Evolutionary conservation across 2,888 invertebrate genomes (phyloP), one percentile per base, ranked within the genome.

Genomic region (Sclerodermus sp.): DNA sequence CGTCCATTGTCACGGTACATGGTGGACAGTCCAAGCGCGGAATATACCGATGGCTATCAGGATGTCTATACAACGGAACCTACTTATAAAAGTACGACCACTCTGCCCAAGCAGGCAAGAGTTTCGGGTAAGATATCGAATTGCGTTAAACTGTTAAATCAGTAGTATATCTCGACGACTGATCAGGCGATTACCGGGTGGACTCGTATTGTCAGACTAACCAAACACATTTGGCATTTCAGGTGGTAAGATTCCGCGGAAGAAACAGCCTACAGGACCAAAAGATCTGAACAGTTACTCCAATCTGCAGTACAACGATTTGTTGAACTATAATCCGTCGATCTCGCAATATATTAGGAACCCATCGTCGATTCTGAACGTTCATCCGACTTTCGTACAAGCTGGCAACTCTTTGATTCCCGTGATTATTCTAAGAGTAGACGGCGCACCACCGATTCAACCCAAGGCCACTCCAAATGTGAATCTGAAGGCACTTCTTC

Each of bases 341-440:
- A 74, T 78, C 14, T 73, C 73, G 2, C 76, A 77, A 38, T 78
- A 78, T 47, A 66, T 78, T 14, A 70, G 70, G 16, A 69, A 77
- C 58, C 77, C 77, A 0, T 59, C 75, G 2, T 76, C 77, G 0
- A 78, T 78, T 39, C 49, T 77, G 1, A 75, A 76, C 31, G 77
- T 76, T 5, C 71, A 68, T 2, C 78, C 78, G 1, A 78, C 78
- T 0, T 78, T 76, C 39, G 68, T 78, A 13, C 77, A 77, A 56
- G 68, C 74, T 9, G 77, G 77, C 0, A 70, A 67, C 49, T 77
- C 77, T 0, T 46, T 78, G 40, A 69, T 78, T 29, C 77, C 77
- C 1, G 77, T 78, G 1, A 78, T 78, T 14, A 76, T 78, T 29
- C 62, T 77, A 1, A 49, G 75, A 50, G 71, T 78, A 1, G 77